phyloP scores from a whole-genome alignment of 2,888 invertebrate genomes.

The Pterostichus niger region DNA sequence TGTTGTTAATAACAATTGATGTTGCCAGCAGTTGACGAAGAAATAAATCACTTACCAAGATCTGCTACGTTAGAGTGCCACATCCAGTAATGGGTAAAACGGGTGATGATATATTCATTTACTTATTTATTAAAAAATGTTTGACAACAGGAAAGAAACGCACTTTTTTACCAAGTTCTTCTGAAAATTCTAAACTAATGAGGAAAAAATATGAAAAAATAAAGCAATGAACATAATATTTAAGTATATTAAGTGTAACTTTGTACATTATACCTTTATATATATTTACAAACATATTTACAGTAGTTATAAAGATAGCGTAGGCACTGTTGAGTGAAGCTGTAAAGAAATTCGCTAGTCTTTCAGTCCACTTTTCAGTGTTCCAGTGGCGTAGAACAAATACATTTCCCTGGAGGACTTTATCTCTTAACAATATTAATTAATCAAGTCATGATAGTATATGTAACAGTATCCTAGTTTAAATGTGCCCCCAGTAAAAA shows the following conservation, averaged over 20 bases:
- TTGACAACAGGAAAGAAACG: too few relatives aligned
- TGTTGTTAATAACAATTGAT: too few relatives aligned
- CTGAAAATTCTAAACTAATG: too few relatives aligned
- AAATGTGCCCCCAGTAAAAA: background rate
- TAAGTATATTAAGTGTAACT: conserved; percentile 60
- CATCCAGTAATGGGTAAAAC: too few relatives aligned
- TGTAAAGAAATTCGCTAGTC: conserved; percentile 64
- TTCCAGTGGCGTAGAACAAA: conserved; percentile 9
- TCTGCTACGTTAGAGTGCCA: too few relatives aligned
- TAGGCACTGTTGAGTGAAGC: conserved; percentile 66
- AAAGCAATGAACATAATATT: conserved; percentile 47
- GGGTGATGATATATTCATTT: too few relatives aligned
- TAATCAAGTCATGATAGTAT: background rate
- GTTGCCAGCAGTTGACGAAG: too few relatives aligned
- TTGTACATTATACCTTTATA: conserved; percentile 62
- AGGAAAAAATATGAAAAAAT: background rate
- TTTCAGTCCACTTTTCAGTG: conserved; percentile 32
- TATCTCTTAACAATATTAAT: background rate
- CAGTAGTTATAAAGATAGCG: conserved; percentile 56
- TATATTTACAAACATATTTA: conserved; percentile 62
- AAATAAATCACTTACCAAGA: too few relatives aligned
- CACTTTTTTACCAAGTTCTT: too few relatives aligned
- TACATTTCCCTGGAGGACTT: background rate
- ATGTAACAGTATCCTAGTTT: background rate
- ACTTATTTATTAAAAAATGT: too few relatives aligned